Base-by-base conservation (phyloP, 2,888 invertebrate genomes). In the Yponomeuta sedellus region DNA sequence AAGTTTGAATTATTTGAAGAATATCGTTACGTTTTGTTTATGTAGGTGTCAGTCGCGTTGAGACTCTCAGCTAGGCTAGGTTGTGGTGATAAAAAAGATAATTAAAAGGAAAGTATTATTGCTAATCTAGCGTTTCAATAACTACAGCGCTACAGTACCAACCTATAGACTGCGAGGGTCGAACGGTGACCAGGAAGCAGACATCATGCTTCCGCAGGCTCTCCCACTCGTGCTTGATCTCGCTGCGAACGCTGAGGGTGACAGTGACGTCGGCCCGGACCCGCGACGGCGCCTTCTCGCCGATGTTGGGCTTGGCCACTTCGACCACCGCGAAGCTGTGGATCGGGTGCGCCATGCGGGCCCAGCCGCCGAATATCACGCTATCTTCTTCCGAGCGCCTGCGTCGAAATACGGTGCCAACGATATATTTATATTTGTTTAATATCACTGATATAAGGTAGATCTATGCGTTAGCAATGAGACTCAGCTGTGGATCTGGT, bases 201-300 rank as follows among this genome's bases (percentile, higher is more conserved):
- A 99, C 99, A 79, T 99, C 99, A 80, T 99, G 99, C 79, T 98
- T 98, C 66, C 99, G 92, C 59, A 99, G 90, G 74, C 95, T 96
- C 84, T 99, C 98, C 99, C 99, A 99, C 85, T 99, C 99, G 10
- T 94, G 93, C 83, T 98, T 98, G 69, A 99, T 96, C 80, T 98
- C 98, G 64, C 94, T 94, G 10, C 98, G 93, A 0, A 98, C 96
- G 75, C 97, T 97, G 22, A 99, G 92, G 61, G 97, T 98, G 5
- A 99, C 96, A 0, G 96, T 95, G 5, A 99, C 95, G 79, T 99
- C 99, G 6, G 99, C 99, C 59, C 98, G 93, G 0, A 99, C 99
- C 66, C 98, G 92, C 0, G 99, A 98, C 0, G 99, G 99, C 62
- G 97, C 95, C 76, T 96, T 97, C 83, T 99, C 99, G 0, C 99